Conservation (phyloP, 2,888 invertebrate species). For the Lampropteryx suffumata region DNA sequence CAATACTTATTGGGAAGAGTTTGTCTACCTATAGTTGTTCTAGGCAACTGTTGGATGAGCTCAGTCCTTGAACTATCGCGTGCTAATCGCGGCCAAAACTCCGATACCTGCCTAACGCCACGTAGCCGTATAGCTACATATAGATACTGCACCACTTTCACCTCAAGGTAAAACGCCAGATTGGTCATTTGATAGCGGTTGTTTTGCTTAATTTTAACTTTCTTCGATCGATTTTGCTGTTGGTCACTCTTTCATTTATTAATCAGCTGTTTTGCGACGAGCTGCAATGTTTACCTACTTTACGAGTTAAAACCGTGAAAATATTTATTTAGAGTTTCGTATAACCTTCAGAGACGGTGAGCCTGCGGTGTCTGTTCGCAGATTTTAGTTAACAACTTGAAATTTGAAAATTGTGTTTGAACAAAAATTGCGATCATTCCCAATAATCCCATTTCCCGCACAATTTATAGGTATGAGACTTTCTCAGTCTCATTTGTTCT, state of each 20-base stretch:
- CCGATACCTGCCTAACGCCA: conserved; percentile 23
- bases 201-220: conserved; percentile 26
- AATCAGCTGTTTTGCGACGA: background rate
- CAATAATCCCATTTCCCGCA: too few relatives aligned
- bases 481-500: too few relatives aligned
- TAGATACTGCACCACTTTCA: conserved; percentile 39
- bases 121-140: conserved; percentile 23
- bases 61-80: conserved; percentile 73
- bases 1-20: conserved; percentile 41
- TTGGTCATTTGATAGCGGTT: conserved; percentile 27
- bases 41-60: conserved; percentile 31
- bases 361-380: too few relatives aligned
- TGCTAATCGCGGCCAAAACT: conserved; percentile 53
- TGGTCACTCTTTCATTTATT: background rate
- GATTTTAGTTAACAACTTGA: too few relatives aligned
- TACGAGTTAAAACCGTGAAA: too few relatives aligned
- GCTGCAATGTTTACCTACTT: too few relatives aligned
- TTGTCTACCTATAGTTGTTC: conserved; percentile 24
- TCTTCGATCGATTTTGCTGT: conserved; percentile 10
- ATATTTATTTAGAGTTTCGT: too few relatives aligned
- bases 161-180: conserved; percentile 36
- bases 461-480: too few relatives aligned
- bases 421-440: too few relatives aligned
- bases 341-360: too few relatives aligned
- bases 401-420: too few relatives aligned